phyloP scores from a whole-genome alignment of 1,140 invertebrate genomes.

The Aphelenchoides fujianensis region DNA sequence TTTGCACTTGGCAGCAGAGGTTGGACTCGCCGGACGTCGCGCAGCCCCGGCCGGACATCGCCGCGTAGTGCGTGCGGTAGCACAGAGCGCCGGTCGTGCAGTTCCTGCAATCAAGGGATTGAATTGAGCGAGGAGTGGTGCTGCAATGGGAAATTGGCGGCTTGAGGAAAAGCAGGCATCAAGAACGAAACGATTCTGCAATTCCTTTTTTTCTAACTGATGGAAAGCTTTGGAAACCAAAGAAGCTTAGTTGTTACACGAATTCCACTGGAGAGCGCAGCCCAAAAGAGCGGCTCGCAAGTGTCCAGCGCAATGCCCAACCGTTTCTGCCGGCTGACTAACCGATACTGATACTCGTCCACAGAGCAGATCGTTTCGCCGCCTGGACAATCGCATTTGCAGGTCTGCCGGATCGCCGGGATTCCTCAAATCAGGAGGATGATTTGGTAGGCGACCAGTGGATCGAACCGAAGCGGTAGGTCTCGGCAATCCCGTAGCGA shows the following conservation, averaged over 20 bases:
- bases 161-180: not conserved
- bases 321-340: not conserved
- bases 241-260: too few species aligned
- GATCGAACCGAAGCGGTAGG: slow-evolving; percentile 3
- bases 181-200: not conserved
- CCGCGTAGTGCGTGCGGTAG: slow-evolving; percentile 1
- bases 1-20: slow-evolving; percentile 20
- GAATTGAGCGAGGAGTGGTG: not conserved
- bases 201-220: too few species aligned
- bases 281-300: too few species aligned
- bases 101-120: slow-evolving; percentile 12
- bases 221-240: too few species aligned
- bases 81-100: slow-evolving; percentile 6
- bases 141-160: not conserved
- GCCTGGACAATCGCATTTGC: slow-evolving; percentile 11
- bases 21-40: not conserved
- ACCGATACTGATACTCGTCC: slow-evolving; percentile 20
- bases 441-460: too few species aligned
- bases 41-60: not conserved
- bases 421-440: too few species aligned
- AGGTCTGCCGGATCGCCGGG: slow-evolving; percentile 11
- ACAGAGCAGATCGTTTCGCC: slow-evolving; percentile 22
- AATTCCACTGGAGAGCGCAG: too few species aligned
- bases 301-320: not conserved
- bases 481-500: slow-evolving; percentile 13